These are phyloP conservation scores for Trichacis sp. DNA, from an alignment of 2,888 invertebrate species.

Conservation along the genomic window DNA sequence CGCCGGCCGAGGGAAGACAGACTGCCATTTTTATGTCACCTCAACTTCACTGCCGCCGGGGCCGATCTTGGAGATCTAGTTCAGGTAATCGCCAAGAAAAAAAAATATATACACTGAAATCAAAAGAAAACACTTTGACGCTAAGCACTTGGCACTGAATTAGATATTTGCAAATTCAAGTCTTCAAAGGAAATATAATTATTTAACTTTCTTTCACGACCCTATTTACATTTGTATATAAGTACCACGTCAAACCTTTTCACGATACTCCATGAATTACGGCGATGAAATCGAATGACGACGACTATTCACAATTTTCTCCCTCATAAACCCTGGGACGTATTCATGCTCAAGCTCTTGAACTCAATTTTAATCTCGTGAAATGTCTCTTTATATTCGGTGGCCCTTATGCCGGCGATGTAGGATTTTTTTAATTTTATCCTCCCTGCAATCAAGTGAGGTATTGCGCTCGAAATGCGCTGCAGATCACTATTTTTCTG, in stretches of 20 bases:
- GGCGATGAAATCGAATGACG: background rate
- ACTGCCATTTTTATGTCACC: conserved; percentile 83
- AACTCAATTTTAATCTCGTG: conserved; percentile 9
- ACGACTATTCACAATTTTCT: too few species aligned
- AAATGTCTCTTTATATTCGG: too few species aligned
- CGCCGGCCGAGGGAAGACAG: conserved; percentile 80
- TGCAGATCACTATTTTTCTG: too few species aligned
- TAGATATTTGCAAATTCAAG: conserved; percentile 14
- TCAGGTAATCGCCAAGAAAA: conserved; percentile 72
- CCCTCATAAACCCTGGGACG: too few species aligned
- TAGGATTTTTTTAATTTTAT: too few species aligned
- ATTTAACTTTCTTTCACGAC: conserved; percentile 2
- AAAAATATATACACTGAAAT: conserved; percentile 24
- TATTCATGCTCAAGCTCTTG: background rate
- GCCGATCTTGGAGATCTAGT: conserved; percentile 83
- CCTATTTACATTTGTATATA: conserved; percentile 1
- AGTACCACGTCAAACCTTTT: background rate
- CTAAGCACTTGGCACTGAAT: conserved; percentile 17
- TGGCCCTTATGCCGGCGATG: too few species aligned
- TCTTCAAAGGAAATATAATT: conserved; percentile 32
- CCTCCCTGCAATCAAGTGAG: too few species aligned
- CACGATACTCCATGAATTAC: background rate
- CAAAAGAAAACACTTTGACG: conserved; percentile 29
- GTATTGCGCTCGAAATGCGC: too few species aligned
- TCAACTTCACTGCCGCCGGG: conserved; percentile 86